phyloP scores from a whole-genome alignment of 2,888 invertebrate genomes.

The Eupithecia dodoneata region DNA sequence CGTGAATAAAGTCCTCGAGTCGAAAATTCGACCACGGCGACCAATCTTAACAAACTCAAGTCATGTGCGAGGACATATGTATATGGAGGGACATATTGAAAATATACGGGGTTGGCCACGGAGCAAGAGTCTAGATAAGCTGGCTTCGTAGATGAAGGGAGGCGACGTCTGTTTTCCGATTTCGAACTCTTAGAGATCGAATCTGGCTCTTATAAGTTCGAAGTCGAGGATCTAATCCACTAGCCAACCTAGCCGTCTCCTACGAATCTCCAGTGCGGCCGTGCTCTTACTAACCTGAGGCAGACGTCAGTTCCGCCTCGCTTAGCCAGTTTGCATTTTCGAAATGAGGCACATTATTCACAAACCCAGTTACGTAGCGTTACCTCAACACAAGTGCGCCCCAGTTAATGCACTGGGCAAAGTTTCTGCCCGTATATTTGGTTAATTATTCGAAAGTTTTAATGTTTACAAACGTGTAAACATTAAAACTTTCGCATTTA shows the following conservation, averaged over 20 bases:
- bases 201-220: too few species aligned
- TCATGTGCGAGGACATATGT: not conserved
- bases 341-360: not conserved
- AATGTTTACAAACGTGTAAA: too few species aligned
- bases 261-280: not conserved
- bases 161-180: not conserved
- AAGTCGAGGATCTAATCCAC: too few species aligned
- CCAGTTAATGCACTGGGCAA: not conserved
- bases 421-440: not conserved
- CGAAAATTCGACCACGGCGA: not conserved
- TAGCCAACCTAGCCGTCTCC: not conserved
- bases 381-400: constrained; percentile 4
- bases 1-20: too few species aligned
- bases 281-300: not conserved
- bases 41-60: too few species aligned
- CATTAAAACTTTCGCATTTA: not conserved
- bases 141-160: not conserved
- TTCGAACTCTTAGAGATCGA: too few species aligned
- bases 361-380: not conserved
- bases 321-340: not conserved
- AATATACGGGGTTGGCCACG: too few species aligned
- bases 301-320: not conserved
- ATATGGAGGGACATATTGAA: too few species aligned
- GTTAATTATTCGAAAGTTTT: too few species aligned
- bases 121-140: not conserved